phyloP scores from a whole-genome alignment of 2,797 vertebrate species.

The Natrix natrix region DNA sequence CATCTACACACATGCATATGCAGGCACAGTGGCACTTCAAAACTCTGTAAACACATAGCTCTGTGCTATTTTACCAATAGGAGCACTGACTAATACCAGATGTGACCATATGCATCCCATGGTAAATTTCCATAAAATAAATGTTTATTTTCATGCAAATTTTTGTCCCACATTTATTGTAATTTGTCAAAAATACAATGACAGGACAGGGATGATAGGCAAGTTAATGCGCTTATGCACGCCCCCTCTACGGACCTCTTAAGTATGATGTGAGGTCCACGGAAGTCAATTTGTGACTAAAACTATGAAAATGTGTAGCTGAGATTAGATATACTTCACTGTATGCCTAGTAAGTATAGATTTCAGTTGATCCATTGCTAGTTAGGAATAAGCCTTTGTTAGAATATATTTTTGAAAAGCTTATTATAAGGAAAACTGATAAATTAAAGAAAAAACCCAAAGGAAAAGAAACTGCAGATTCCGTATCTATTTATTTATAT shows the following conservation, averaged over 20 bases:
- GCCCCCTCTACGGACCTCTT: too few relatives aligned
- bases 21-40: not conserved
- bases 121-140: not conserved
- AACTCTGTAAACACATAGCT: not conserved
- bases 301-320: too few relatives aligned
- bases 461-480: not conserved
- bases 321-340: not conserved
- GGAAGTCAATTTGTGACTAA: too few relatives aligned
- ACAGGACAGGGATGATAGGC: too few relatives aligned
- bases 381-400: not conserved
- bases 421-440: conserved; percentile 4
- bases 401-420: not conserved
- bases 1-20: not conserved
- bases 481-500: not conserved
- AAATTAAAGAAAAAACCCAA: not conserved
- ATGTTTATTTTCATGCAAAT: not conserved
- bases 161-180: not conserved
- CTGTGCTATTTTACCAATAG: not conserved
- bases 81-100: not conserved
- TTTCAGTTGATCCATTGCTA: not conserved
- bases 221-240: too few relatives aligned
- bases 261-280: too few relatives aligned
- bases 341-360: not conserved
- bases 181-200: too few relatives aligned
- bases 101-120: not conserved